Conservation (phyloP, 37 sponge, comb jelly and placozoan genomes). For the Chondrosia reniformis region DNA sequence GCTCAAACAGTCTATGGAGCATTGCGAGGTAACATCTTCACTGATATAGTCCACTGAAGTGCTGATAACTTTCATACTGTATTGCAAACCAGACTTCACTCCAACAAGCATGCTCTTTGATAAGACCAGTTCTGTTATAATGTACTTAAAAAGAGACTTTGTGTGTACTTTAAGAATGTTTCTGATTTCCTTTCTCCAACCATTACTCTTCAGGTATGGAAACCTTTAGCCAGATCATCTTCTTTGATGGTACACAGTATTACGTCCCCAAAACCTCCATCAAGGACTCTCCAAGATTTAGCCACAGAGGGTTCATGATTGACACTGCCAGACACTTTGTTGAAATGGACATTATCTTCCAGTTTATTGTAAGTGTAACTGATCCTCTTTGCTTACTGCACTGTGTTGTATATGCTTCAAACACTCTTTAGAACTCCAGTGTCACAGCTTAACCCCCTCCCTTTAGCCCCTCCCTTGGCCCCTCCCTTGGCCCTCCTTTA, state of each 20-base stretch:
- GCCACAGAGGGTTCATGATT: conserved; percentile 74
- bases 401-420: not conserved
- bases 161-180: too few species aligned
- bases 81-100: too few species aligned
- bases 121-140: too few species aligned
- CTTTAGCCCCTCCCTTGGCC: not conserved
- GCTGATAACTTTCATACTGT: too few species aligned
- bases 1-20: conserved; percentile 79
- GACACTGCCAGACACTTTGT: conserved; percentile 89
- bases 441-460: not conserved
- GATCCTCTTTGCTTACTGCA: not conserved
- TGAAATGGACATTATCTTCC: conserved; percentile 47
- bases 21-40: conserved; percentile 74
- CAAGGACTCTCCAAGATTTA: conserved; percentile 73
- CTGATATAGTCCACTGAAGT: too few species aligned
- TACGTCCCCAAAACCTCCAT: conserved; percentile 14
- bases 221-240: conserved; percentile 88
- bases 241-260: conserved; percentile 26
- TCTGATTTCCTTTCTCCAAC: not conserved
- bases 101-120: too few species aligned
- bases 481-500: not conserved
- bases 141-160: too few species aligned
- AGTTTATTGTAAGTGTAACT: conserved; percentile 45
- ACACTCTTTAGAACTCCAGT: not conserved
- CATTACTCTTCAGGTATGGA: conserved; percentile 63